Percentiles rank a stretch among this genome's conserved stretches.
Conservation (phyloP, 1,140 invertebrate species). For the Ceratina japonica region DNA sequence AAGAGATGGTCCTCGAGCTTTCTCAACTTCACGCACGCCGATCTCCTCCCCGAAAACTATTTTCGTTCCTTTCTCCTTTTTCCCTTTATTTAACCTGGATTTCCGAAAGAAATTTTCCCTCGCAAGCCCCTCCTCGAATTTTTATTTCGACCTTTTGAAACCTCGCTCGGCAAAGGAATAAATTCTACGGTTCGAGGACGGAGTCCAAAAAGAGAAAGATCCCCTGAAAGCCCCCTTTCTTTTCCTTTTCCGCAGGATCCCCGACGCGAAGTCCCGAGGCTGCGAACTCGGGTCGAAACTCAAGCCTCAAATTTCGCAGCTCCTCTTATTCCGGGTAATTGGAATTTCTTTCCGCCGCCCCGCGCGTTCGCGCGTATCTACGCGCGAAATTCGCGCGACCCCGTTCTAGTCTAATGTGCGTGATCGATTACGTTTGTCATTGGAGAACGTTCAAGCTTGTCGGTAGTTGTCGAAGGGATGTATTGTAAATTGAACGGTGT, state of each 20-base stretch:
- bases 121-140: neutral
- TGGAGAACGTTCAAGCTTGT: neutral
- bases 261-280: neutral
- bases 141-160: neutral
- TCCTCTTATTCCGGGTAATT: too few species aligned
- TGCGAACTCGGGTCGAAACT: neutral
- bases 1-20: neutral
- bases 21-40: neutral
- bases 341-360: too few species aligned
- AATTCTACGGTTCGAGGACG: neutral
- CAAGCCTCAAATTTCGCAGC: too few species aligned
- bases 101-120: neutral
- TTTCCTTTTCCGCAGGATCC: neutral
- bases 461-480: neutral
- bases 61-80: neutral
- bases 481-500: neutral
- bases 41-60: too few species aligned
- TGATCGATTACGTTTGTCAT: neutral
- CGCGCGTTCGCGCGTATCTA: too few species aligned
- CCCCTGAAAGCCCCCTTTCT: neutral
- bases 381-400: neutral
- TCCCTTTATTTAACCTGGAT: neutral
- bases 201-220: neutral
- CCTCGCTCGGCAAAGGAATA: neutral
- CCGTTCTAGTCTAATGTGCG: constrained; percentile 1